Percentiles rank a stretch among this genome's conserved stretches.
Conservation (phyloP, 2,797 vertebrate genomes). For the Apogon talboti region DNA sequence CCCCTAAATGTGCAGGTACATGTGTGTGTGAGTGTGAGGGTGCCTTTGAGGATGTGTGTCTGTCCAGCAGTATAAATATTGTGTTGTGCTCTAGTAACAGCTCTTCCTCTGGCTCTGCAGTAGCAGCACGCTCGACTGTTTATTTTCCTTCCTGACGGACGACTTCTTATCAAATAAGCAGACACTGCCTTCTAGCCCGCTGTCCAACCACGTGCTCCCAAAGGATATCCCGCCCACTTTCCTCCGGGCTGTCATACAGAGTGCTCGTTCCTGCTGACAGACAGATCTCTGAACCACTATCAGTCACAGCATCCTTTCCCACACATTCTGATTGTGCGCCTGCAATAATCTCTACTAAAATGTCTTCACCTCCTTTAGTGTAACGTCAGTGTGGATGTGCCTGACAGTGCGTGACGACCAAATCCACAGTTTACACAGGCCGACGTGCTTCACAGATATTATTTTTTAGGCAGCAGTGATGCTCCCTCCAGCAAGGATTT, state of each 20-base stretch:
- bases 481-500: constrained; percentile 22
- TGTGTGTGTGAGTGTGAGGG: constrained; percentile 39
- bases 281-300: constrained; percentile 32
- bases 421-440: constrained; percentile 1
- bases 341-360: constrained; percentile 3
- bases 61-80: constrained; percentile 83
- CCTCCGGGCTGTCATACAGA: constrained; percentile 24
- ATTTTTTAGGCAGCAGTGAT: constrained; percentile 1
- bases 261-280: constrained; percentile 27
- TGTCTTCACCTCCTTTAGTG: constrained; percentile 8
- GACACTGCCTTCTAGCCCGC: constrained; percentile 70
- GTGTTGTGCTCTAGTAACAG: constrained; percentile 86
- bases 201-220: constrained; percentile 74
- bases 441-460: constrained; percentile 7
- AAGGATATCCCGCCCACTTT: constrained; percentile 68
- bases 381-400: constrained; percentile 8
- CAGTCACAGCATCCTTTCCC: neutral
- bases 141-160: constrained; percentile 85
- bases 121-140: constrained; percentile 81
- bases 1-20: constrained; percentile 52
- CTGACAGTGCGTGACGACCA: neutral
- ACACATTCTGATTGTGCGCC: neutral
- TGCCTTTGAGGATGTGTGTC: constrained; percentile 57
- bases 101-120: constrained; percentile 77
- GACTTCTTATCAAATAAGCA: constrained; percentile 89